phyloP scores from a whole-genome alignment of 92 coral and sea anemone species.

The Anthopleura xanthogrammica region DNA sequence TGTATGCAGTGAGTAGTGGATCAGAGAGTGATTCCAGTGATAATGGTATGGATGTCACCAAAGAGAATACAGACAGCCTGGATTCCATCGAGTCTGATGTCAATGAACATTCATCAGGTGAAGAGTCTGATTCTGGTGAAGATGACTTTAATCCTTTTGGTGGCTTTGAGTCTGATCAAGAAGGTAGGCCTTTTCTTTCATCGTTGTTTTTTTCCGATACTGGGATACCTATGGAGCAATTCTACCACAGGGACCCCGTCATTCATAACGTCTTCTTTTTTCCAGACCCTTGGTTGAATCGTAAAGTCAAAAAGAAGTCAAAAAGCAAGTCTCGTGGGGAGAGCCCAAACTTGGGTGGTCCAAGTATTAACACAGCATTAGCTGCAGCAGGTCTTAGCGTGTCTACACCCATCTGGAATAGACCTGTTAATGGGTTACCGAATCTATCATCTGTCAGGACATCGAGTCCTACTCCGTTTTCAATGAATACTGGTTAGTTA shows the following conservation, averaged over 20 bases:
- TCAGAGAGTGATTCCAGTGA: constrained; percentile 74
- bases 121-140: constrained; percentile 64
- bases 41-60: constrained; percentile 3
- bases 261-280: not conserved
- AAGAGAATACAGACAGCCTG: constrained; percentile 24
- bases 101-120: constrained; percentile 53
- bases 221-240: not conserved
- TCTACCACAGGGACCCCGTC: not conserved
- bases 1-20: constrained; percentile 67
- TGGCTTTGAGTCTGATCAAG: constrained; percentile 71
- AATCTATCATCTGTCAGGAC: constrained; percentile 6
- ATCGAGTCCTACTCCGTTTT: constrained; percentile 15
- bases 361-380: constrained; percentile 65
- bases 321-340: constrained; percentile 57
- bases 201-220: too few relatives aligned
- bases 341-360: constrained; percentile 51
- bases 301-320: constrained; percentile 73
- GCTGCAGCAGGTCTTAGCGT: constrained; percentile 96
- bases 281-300: constrained; percentile 82
- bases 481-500: not conserved
- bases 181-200: constrained; percentile 27
- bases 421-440: constrained; percentile 36
- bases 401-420: constrained; percentile 68
- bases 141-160: constrained; percentile 83
- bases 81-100: constrained; percentile 33